phyloP scores from a whole-genome alignment of 2,888 invertebrate species.

The Branchipolynoe longqiensis region DNA sequence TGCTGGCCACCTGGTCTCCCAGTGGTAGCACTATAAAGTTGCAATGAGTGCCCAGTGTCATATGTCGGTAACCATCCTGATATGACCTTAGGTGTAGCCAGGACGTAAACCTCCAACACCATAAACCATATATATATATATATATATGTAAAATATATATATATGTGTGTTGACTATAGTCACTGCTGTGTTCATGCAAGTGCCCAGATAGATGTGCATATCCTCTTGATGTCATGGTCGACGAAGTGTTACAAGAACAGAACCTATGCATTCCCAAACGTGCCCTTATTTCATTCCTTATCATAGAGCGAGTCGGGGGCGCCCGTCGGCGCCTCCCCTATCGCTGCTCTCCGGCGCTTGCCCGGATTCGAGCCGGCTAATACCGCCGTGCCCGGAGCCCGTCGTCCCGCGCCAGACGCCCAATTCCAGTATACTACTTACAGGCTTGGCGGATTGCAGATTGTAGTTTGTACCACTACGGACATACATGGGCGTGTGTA shows the following conservation, averaged over 20 bases:
- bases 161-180: too few relatives aligned
- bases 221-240: neutral
- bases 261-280: neutral
- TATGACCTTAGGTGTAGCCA: too few relatives aligned
- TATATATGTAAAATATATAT: too few relatives aligned
- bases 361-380: neutral
- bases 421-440: neutral
- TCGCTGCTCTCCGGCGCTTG: neutral
- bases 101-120: too few relatives aligned
- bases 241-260: neutral
- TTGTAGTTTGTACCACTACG: too few relatives aligned
- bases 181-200: too few relatives aligned
- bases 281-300: slow-evolving; percentile 32
- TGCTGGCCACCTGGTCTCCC: too few relatives aligned
- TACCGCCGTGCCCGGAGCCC: neutral
- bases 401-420: neutral
- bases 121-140: too few relatives aligned
- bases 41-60: too few relatives aligned
- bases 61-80: too few relatives aligned
- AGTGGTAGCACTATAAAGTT: too few relatives aligned
- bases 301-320: neutral
- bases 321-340: neutral
- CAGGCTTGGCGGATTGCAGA: neutral
- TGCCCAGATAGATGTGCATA: neutral
- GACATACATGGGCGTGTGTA: too few relatives aligned